A percentile compares a stretch with the other conserved stretches of the same genome.
Conservation (phyloP, 2,113 vertebrate genomes). For the Platycercus adscitus region DNA sequence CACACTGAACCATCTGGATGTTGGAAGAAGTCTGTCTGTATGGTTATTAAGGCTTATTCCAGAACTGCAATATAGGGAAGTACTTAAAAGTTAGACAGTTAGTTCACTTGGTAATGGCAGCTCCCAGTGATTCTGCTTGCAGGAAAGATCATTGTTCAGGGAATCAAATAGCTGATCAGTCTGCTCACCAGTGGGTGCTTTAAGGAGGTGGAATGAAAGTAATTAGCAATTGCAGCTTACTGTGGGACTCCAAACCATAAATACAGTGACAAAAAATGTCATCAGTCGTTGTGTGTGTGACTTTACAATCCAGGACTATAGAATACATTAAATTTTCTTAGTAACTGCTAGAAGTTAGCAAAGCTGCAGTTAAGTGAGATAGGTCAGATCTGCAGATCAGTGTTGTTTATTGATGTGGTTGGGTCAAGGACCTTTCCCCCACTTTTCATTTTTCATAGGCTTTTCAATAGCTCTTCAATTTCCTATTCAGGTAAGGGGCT, state of each 20-base stretch:
- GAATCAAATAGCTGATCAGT: not conserved
- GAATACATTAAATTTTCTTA: not conserved
- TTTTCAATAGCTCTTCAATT: not conserved
- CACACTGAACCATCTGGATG: rapidly evolving
- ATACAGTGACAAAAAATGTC: not conserved
- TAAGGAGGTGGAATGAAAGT: not conserved
- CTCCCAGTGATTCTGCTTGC: not conserved
- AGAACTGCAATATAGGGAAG: not conserved
- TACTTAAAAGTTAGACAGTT: not conserved
- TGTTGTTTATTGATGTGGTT: not conserved
- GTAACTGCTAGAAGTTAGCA: not conserved
- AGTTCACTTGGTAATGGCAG: not conserved
- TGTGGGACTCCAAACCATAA: not conserved
- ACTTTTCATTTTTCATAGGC: not conserved
- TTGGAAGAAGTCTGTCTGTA: not conserved
- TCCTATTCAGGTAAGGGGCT: not conserved
- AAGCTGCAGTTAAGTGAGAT: not conserved
- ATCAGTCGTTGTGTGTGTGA: not conserved
- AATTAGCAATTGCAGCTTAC: not conserved
- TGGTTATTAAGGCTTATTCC: not conserved
- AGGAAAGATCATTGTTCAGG: not conserved
- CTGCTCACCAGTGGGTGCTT: not conserved
- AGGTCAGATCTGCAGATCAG: not conserved
- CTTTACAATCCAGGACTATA: not conserved
- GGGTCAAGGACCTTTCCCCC: not conserved